Evolutionary conservation across 2,113 vertebrate genomes (phyloP).

Genomic region (Antechinus stuartii): DNA sequence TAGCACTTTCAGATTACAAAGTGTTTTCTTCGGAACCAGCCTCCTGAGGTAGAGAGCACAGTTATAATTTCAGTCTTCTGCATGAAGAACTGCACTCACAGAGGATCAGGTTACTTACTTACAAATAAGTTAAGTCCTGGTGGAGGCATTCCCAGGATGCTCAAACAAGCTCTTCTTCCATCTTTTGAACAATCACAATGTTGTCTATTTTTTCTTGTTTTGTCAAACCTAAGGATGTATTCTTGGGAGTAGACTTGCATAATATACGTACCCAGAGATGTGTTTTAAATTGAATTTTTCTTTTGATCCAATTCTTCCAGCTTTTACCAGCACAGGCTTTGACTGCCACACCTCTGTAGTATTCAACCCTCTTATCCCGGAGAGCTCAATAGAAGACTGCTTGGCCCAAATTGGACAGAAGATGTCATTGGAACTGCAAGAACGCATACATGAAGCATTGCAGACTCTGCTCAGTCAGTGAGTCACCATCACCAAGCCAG

Average conservation of each 20-base stretch:
- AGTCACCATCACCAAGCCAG: slow-evolving; percentile 78
- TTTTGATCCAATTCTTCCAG: slow-evolving; percentile 79
- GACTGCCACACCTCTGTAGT: slow-evolving; percentile 91
- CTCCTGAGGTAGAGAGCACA: not conserved
- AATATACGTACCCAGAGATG: not conserved
- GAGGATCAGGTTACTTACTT: not conserved
- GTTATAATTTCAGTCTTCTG: not conserved
- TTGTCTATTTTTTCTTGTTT: slow-evolving; percentile 1
- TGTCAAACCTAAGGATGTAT: not conserved
- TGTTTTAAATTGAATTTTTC: slow-evolving; percentile 10
- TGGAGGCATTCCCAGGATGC: not conserved
- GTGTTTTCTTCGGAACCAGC: not conserved
- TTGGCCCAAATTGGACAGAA: slow-evolving; percentile 90
- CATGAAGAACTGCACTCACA: not conserved
- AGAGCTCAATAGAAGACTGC: slow-evolving; percentile 92
- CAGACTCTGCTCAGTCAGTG: slow-evolving; percentile 91
- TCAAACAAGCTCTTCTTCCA: not conserved
- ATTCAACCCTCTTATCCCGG: slow-evolving; percentile 92
- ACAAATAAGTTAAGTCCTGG: not conserved
- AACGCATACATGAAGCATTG: slow-evolving; percentile 86
- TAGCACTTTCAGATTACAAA: not conserved
- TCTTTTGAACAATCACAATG: not conserved
- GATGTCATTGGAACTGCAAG: slow-evolving; percentile 85
- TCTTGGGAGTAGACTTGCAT: not conserved
- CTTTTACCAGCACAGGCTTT: slow-evolving; percentile 89